Base-by-base conservation (phyloP, 2,113 vertebrate genomes). In the Stigmatopora argus region DNA sequence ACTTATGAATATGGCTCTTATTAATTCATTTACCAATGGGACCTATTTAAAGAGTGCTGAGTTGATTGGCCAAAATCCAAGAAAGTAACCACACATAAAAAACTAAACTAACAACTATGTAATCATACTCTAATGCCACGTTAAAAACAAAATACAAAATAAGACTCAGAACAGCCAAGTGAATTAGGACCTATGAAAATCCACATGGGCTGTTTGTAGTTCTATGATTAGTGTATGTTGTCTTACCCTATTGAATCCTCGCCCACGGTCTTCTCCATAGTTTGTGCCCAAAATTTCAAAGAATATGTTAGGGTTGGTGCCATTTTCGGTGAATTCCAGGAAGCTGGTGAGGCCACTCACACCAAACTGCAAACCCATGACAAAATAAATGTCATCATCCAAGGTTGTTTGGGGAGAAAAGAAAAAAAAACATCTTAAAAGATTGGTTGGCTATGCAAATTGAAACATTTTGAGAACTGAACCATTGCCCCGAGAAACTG, bases 231-330 rank as follows among this genome's bases (percentile, higher is more conserved):
- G 44, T 8, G 67, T 69, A 72, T n/a, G 51, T 56, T 52, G 51
- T 75, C 93, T 94, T 85, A 99, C 97, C 92, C 93, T 94, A 57
- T 92, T 94, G 80, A 98, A 92, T 60, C 96, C 95, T 85, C 96
- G 92, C 63, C 96, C 95, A 45, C 96, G 89, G 79, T 98, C 96
- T 74, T 99, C 97, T 75, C 96, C 97, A 1, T 99, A 99, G 84
- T 94, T 99, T 62, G 97, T 99, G 62, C 97, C 97, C 85, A 99
- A 80, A 84, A 99, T 98, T 91, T 99, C 97, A 80, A 98, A 99
- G 74, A 94, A 89, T 67, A 99, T 96, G 65, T 98, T 98, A 68
- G 96, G 97, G 88, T 99, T 99, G 0, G 89, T 91, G 44, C 97
- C 96, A 56, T 96, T 95, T 71, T 98, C 94, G 31, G 87, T 93